A percentile compares a stretch with the other conserved stretches of the same genome.
Conservation (phyloP, 2,888 invertebrate species). For the Habroteleia sp. region DNA sequence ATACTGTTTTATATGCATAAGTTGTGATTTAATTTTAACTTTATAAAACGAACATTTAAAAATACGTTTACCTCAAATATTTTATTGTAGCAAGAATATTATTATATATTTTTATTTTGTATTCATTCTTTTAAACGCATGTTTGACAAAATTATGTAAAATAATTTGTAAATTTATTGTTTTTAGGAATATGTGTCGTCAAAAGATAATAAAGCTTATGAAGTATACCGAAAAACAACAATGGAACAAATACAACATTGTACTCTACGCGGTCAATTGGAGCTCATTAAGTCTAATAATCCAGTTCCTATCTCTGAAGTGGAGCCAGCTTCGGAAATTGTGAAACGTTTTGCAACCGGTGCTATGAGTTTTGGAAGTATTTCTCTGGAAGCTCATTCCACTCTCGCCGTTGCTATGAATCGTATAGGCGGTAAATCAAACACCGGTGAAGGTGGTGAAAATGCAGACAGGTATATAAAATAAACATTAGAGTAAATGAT, state of each 20-base stretch:
- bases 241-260: slow-evolving; percentile 92
- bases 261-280: slow-evolving; percentile 95
- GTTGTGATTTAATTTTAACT: too few relatives aligned
- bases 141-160: neutral
- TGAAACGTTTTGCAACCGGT: slow-evolving; percentile 94
- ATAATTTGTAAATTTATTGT: slow-evolving; percentile 2
- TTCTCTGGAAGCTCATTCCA: slow-evolving; percentile 96
- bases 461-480: slow-evolving; percentile 84
- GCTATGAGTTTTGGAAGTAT: slow-evolving; percentile 99
- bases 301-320: slow-evolving; percentile 93
- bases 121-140: too few relatives aligned
- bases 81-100: too few relatives aligned
- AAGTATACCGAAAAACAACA: slow-evolving; percentile 91
- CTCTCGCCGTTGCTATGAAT: slow-evolving; percentile 98
- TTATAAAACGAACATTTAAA: too few relatives aligned
- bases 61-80: too few relatives aligned
- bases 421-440: slow-evolving; percentile 98
- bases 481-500: too few relatives aligned
- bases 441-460: slow-evolving; percentile 98
- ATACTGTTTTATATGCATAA: too few relatives aligned
- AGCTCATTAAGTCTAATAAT: slow-evolving; percentile 89
- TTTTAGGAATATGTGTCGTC: slow-evolving; percentile 90
- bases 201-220: slow-evolving; percentile 92
- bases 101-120: too few relatives aligned
- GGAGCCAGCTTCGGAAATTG: slow-evolving; percentile 96